A percentile compares a stretch with the other conserved stretches of the same genome.
Evolutionary conservation across 2,888 invertebrate genomes (phyloP).

Genomic region (Megamerina dolium): DNA sequence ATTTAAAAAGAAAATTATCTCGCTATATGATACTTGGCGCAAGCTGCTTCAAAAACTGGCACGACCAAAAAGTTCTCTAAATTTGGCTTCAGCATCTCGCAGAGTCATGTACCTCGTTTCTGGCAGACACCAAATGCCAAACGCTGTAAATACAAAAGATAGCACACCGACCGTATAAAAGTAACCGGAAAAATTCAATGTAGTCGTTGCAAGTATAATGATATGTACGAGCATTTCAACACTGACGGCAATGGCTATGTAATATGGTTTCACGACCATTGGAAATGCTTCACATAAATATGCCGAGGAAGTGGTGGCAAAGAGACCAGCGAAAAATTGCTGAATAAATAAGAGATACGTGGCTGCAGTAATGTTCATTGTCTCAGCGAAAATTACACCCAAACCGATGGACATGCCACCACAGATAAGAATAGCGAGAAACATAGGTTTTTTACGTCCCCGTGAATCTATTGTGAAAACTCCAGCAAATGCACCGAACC

Average conservation of each 20-base stretch:
- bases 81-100: conserved; percentile 28
- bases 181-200: conserved; percentile 14
- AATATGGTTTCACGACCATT: conserved; percentile 31
- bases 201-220: conserved; percentile 13
- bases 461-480: conserved; percentile 22
- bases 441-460: conserved; percentile 31
- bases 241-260: conserved; percentile 28
- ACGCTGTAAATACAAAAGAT: conserved; percentile 21
- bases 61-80: conserved; percentile 13
- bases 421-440: conserved; percentile 25
- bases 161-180: conserved; percentile 27
- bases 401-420: conserved; percentile 24
- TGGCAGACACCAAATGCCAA: conserved; percentile 29
- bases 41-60: too few species aligned
- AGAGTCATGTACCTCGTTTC: conserved; percentile 34
- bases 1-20: too few species aligned
- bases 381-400: conserved; percentile 11
- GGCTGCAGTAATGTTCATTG: conserved; percentile 20
- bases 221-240: conserved; percentile 28
- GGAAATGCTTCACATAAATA: conserved; percentile 43
- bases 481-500: conserved; percentile 16
- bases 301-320: conserved; percentile 31
- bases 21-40: too few species aligned
- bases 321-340: conserved; percentile 34
- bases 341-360: conserved; percentile 26